Evolutionary conservation across 2,888 invertebrate genomes (phyloP).

Genomic region (Poecilus cupreus): DNA sequence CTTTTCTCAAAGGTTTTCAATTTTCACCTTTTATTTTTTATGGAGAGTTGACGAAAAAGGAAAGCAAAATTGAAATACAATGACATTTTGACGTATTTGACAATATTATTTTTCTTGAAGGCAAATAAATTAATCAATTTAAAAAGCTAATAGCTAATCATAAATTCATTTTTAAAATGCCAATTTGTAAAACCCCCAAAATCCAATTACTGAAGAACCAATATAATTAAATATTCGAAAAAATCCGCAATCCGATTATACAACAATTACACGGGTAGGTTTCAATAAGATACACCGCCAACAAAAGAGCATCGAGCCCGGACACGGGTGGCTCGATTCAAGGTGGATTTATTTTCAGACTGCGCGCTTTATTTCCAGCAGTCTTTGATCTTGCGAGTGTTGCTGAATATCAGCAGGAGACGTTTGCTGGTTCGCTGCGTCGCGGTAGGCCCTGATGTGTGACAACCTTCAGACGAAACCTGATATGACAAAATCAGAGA

Average conservation of each 20-base stretch:
- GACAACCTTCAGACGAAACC: neutral
- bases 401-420: constrained; percentile 25
- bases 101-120: no score
- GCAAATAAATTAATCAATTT: no score
- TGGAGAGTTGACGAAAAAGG: no score
- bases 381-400: constrained; percentile 48
- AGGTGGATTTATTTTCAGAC: constrained; percentile 42
- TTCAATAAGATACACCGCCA: constrained; percentile 1
- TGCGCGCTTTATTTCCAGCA: constrained; percentile 43
- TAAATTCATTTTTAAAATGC: no score
- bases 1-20: neutral
- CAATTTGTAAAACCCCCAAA: no score
- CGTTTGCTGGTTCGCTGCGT: constrained; percentile 22
- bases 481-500: constrained; percentile 17
- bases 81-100: no score
- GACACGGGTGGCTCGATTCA: neutral
- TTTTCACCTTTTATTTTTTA: neutral
- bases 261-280: constrained; percentile 7
- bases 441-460: neutral
- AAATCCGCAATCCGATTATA: constrained; percentile 1
- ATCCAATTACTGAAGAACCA: neutral
- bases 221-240: neutral
- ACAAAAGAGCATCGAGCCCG: constrained; percentile 36
- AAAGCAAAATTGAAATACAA: no score
- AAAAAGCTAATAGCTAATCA: no score